phyloP scores from a whole-genome alignment of 1,140 invertebrate genomes.

The Drosophila virilis region DNA sequence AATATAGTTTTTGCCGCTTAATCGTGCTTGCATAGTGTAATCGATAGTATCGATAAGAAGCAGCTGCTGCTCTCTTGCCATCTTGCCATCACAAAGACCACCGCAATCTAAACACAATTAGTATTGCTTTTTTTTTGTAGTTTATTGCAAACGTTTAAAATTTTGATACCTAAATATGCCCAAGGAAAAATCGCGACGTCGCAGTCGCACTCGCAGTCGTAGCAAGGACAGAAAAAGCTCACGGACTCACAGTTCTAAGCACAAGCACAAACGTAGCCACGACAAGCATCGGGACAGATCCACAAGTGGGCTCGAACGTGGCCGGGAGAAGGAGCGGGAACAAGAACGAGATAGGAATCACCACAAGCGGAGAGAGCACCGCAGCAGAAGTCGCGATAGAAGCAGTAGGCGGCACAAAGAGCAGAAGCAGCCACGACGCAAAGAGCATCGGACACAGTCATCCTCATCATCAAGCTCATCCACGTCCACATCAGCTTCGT shows the following conservation, averaged over 20 bases:
- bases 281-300: constrained; percentile 21
- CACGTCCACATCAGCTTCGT: constrained; percentile 37
- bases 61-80: constrained; percentile 14
- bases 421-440: constrained; percentile 13
- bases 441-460: constrained; percentile 28
- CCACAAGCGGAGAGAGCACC: constrained; percentile 30
- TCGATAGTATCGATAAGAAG: constrained; percentile 33
- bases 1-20: not conserved
- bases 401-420: constrained; percentile 17
- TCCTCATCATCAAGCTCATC: constrained; percentile 34
- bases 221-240: constrained; percentile 17
- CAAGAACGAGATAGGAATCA: constrained; percentile 21
- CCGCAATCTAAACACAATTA: not conserved
- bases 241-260: constrained; percentile 1
- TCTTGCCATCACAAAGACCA: not conserved
- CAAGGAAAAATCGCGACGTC: constrained; percentile 54
- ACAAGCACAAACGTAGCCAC: constrained; percentile 13
- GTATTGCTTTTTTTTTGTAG: constrained; percentile 5
- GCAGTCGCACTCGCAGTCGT: constrained; percentile 55
- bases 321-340: constrained; percentile 1
- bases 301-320: not conserved
- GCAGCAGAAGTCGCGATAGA: constrained; percentile 15
- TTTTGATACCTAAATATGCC: constrained; percentile 48
- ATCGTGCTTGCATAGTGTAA: not conserved
- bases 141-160: constrained; percentile 43